These are phyloP conservation scores for Frieseomelitta varia DNA, from an alignment of 1,140 invertebrate species.

Conservation along the genomic window DNA sequence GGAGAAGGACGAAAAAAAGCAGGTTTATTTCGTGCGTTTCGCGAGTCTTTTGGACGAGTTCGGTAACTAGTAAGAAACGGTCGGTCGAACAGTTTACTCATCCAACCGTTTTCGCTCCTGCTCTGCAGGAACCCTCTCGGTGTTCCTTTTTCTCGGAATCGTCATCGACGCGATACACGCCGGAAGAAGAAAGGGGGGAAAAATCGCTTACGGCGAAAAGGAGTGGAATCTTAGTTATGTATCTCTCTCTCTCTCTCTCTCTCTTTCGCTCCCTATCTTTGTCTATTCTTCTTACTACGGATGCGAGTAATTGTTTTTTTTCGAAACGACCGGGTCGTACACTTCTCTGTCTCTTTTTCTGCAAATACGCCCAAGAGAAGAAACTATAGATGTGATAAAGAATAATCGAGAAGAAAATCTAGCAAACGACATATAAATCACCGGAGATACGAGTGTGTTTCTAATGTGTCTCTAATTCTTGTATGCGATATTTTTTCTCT, in stretches of 20 bases:
- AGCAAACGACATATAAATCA: background rate
- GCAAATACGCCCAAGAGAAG: background rate
- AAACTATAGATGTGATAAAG: background rate
- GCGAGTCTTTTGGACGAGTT: slow-evolving; percentile 7
- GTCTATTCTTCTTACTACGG: background rate
- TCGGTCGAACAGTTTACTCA: slow-evolving; percentile 6
- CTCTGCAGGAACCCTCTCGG: background rate
- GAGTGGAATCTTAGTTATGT: background rate
- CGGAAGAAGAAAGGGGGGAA: background rate
- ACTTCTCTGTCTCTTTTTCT: background rate
- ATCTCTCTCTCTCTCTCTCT: background rate
- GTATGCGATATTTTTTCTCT: background rate
- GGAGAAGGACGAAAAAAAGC: too few relatives aligned
- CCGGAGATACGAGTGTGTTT: too few relatives aligned
- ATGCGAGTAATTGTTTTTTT: background rate
- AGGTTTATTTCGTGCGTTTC: slow-evolving; percentile 21
- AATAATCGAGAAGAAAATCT: background rate
- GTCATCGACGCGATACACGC: background rate
- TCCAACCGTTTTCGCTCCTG: slow-evolving; percentile 29
- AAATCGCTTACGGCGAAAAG: slow-evolving; percentile 1
- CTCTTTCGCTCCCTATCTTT: background rate
- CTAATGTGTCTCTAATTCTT: background rate
- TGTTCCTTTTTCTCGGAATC: slow-evolving; percentile 35
- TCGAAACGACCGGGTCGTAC: background rate
- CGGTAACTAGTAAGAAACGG: slow-evolving; percentile 34